These are phyloP conservation scores for Euleptes europaea DNA, from an alignment of 2,113 vertebrate genomes.

Conservation along the genomic window DNA sequence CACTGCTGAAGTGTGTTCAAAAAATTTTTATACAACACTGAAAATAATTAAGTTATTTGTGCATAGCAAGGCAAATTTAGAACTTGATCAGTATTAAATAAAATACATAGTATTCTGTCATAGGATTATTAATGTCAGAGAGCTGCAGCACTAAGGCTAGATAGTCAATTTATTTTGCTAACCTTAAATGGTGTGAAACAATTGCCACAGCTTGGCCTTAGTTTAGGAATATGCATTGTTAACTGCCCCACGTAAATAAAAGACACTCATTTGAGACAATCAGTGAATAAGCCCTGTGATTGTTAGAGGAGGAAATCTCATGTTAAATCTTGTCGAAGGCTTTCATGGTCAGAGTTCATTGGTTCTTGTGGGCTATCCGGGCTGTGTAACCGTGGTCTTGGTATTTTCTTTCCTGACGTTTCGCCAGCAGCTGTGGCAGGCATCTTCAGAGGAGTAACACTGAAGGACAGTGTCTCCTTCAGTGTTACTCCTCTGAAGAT, in stretches of 20 bases:
- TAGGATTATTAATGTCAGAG: conserved; percentile 56
- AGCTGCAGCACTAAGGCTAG: conserved; percentile 52
- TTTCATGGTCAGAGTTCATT: no score
- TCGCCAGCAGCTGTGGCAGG: no score
- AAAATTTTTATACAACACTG: conserved; percentile 66
- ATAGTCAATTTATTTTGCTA: conserved; percentile 59
- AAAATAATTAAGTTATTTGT: conserved; percentile 56
- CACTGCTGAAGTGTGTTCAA: conserved; percentile 62
- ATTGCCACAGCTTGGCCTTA: background rate
- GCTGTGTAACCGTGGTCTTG: no score
- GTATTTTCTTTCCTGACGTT: no score
- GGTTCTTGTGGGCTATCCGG: no score
- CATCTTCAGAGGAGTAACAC: no score
- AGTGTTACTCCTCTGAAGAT: no score
- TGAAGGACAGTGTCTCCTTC: no score
- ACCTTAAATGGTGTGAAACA: conserved; percentile 6
- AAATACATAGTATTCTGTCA: conserved; percentile 42
- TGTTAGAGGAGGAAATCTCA: background rate
- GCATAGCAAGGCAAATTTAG: conserved; percentile 67
- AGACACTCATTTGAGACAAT: background rate
- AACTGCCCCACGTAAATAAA: background rate
- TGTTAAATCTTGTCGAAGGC: no score
- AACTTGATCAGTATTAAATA: conserved; percentile 58
- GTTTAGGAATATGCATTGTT: background rate
- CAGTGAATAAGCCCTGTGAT: background rate